Percentiles rank a stretch among this genome's conserved stretches.
Evolutionary conservation across 2,113 vertebrate genomes (phyloP).

Genomic region (Albula glossodonta): DNA sequence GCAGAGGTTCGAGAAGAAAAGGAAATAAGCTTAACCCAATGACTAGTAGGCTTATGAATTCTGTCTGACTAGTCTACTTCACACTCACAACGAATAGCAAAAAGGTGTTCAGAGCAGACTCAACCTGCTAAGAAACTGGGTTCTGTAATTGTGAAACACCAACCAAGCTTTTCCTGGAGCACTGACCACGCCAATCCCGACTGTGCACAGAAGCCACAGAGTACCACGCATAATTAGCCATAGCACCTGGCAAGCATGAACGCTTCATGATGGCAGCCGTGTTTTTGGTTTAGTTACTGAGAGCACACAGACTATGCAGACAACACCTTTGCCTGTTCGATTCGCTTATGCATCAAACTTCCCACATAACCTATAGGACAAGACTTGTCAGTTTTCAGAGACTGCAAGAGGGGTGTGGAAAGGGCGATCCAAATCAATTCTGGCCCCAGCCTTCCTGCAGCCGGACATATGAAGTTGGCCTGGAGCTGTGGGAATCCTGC

Average conservation of each 20-base stretch:
- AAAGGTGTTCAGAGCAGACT: too few relatives aligned
- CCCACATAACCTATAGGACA: not conserved
- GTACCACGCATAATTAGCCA: too few relatives aligned
- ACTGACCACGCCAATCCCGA: too few relatives aligned
- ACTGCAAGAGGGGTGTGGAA: not conserved
- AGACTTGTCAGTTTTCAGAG: not conserved
- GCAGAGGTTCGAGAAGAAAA: conserved; percentile 31
- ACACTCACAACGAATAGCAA: not conserved
- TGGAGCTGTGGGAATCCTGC: not conserved
- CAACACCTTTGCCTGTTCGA: not conserved
- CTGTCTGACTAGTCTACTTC: conserved; percentile 1
- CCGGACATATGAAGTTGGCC: not conserved
- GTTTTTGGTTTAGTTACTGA: too few relatives aligned
- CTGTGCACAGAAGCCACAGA: too few relatives aligned
- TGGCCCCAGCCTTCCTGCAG: not conserved
- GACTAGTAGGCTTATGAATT: conserved; percentile 40
- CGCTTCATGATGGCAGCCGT: too few relatives aligned
- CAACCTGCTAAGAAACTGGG: too few relatives aligned
- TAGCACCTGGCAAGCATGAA: too few relatives aligned
- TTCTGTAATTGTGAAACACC: too few relatives aligned
- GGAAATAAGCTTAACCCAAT: conserved; percentile 44
- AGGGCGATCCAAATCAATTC: not conserved
- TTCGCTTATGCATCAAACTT: not conserved
- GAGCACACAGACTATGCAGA: too few relatives aligned
- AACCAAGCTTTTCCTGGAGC: too few relatives aligned